These are phyloP conservation scores for Laspeyria flexula DNA, from an alignment of 2,888 invertebrate species.

Conservation along the genomic window DNA sequence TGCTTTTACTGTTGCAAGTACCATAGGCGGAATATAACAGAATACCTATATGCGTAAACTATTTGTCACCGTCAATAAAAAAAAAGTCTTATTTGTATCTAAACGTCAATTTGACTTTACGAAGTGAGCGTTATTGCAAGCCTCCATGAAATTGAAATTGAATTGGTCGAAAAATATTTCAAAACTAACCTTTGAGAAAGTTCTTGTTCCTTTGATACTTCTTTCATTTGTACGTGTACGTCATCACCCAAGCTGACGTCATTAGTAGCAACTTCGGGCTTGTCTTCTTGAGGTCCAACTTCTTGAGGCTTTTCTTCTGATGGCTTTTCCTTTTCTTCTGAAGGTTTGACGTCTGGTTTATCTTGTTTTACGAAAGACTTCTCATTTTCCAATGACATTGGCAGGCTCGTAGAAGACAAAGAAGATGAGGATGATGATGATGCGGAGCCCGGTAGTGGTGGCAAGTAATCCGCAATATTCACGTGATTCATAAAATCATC, in stretches of 20 bases:
- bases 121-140: not conserved
- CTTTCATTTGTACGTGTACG: slow-evolving; percentile 65
- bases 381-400: slow-evolving; percentile 21
- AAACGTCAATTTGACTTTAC: not conserved
- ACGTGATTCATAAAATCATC: slow-evolving; percentile 73
- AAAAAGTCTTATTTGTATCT: too few species aligned
- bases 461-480: slow-evolving; percentile 55
- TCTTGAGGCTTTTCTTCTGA: slow-evolving; percentile 23
- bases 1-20: too few species aligned
- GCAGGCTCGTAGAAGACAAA: slow-evolving; percentile 17
- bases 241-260: slow-evolving; percentile 60
- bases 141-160: not conserved
- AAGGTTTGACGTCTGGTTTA: slow-evolving; percentile 30
- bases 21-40: too few species aligned
- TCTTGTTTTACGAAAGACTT: slow-evolving; percentile 26
- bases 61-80: too few species aligned
- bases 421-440: slow-evolving; percentile 40
- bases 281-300: slow-evolving; percentile 37
- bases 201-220: slow-evolving; percentile 67
- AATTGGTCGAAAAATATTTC: not conserved
- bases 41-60: too few species aligned
- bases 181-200: slow-evolving; percentile 70
- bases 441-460: too few species aligned
- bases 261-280: slow-evolving; percentile 44
- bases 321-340: slow-evolving; percentile 33